These are phyloP conservation scores for Chrysocyon brachyurus DNA, from an alignment of 2,797 vertebrate species.

Conservation along the genomic window DNA sequence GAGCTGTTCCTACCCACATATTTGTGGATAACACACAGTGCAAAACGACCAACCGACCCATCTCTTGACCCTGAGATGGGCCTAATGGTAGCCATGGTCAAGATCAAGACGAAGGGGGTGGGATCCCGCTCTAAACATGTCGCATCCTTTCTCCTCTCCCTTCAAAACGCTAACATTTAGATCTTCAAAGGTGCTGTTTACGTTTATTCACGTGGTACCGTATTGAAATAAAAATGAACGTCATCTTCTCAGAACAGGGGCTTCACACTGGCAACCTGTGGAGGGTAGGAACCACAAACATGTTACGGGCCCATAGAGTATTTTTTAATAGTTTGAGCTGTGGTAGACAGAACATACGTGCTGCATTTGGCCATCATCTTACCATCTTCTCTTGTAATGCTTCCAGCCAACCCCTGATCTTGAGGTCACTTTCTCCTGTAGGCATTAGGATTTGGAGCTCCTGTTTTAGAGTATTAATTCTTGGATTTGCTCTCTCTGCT, in stretches of 20 bases:
- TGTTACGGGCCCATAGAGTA: not conserved
- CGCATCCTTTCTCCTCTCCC: not conserved
- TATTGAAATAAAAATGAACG: constrained; percentile 60
- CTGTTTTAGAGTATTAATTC: not conserved
- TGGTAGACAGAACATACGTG: not conserved
- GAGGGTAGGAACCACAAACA: not conserved
- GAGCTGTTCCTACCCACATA: not conserved
- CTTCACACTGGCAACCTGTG: not conserved
- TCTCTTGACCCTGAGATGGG: not conserved
- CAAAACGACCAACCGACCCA: not conserved
- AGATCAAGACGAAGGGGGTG: not conserved
- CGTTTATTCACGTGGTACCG: not conserved
- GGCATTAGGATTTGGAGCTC: not conserved
- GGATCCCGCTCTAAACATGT: not conserved
- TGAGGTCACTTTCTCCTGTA: not conserved
- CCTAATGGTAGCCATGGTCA: not conserved
- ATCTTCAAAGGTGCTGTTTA: not conserved
- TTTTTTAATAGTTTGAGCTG: not conserved
- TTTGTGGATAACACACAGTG: not conserved
- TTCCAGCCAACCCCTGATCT: not conserved
- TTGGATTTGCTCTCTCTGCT: not conserved
- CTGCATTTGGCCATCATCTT: not conserved
- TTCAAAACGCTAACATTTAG: not conserved
- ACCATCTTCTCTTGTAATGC: not conserved
- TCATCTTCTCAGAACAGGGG: not conserved